Percentiles rank a stretch among this genome's conserved stretches.
Evolutionary conservation across 2,888 invertebrate species (phyloP).

Genomic region (Drosophila mercatorum): DNA sequence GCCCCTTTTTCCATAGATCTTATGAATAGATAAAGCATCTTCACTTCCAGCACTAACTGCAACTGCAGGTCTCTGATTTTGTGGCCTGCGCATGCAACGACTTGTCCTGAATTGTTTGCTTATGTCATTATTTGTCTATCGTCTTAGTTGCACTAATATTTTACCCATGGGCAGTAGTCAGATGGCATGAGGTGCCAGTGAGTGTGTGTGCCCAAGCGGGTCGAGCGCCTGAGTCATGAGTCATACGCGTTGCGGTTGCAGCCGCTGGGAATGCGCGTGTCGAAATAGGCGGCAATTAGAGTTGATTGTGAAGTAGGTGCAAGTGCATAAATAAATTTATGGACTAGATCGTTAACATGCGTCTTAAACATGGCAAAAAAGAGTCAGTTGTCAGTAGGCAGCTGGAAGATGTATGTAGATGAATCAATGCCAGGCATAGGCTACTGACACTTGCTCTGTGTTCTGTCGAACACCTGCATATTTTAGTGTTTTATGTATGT

Average conservation of each 20-base stretch:
- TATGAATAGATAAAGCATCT: constrained; percentile 60
- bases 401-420: not conserved
- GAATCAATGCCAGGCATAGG: constrained; percentile 8
- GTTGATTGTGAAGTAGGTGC: constrained; percentile 39
- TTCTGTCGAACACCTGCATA: constrained; percentile 4
- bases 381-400: too few species aligned
- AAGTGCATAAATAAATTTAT: constrained; percentile 51
- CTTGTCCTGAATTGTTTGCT: constrained; percentile 41
- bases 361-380: constrained; percentile 5
- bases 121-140: constrained; percentile 72
- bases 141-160: constrained; percentile 77
- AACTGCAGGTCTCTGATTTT: constrained; percentile 43
- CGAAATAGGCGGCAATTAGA: constrained; percentile 58
- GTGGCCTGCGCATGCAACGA: constrained; percentile 45
- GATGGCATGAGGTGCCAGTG: constrained; percentile 29
- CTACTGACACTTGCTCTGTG: not conserved
- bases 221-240: constrained; percentile 44
- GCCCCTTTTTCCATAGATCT: constrained; percentile 67
- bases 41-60: constrained; percentile 22
- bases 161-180: constrained; percentile 70
- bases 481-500: not conserved
- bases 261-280: constrained; percentile 41
- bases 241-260: constrained; percentile 33
- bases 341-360: constrained; percentile 24
- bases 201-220: constrained; percentile 12